A percentile compares a stretch with the other conserved stretches of the same genome.
Conservation (phyloP, 2,888 invertebrate genomes). For the Nephrotoma appendiculata region DNA sequence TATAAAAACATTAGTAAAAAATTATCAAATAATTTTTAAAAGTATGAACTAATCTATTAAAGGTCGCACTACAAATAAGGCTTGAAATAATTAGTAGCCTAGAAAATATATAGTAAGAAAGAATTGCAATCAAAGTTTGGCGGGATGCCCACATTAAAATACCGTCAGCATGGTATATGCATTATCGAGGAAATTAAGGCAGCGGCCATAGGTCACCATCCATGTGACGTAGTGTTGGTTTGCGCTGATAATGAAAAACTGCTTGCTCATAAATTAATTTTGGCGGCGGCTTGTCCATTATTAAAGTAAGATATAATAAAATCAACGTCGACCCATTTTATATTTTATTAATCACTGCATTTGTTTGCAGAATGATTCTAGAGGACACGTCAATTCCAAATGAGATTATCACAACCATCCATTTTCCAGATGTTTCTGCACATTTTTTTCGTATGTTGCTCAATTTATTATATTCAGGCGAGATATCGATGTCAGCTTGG, state of each 20-base stretch:
- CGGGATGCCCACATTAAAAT: conserved; percentile 70
- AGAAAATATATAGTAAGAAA: no score
- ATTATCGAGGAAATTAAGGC: conserved; percentile 80
- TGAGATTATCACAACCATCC: conserved; percentile 61
- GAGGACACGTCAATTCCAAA: conserved; percentile 50
- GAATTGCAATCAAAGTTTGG: conserved; percentile 15
- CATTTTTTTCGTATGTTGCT: conserved; percentile 67
- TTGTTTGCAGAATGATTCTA: conserved; percentile 50
- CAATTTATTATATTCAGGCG: conserved; percentile 74
- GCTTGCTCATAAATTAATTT: conserved; percentile 69
- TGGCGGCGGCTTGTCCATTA: conserved; percentile 76
- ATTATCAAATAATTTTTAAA: no score
- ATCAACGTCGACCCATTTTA: neutral
- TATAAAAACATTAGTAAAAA: no score
- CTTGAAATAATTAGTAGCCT: no score
- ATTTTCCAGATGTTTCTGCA: conserved; percentile 70
- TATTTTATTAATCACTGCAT: neutral
- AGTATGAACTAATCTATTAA: no score
- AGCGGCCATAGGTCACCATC: conserved; percentile 75
- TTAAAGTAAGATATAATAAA: conserved; percentile 40
- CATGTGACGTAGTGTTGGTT: conserved; percentile 72
- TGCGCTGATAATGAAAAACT: conserved; percentile 73
- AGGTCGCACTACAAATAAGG: no score
- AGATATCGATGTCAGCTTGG: conserved; percentile 41
- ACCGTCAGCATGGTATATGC: conserved; percentile 87